Percentiles rank a stretch among this genome's conserved stretches.
Conservation (phyloP, 1,140 invertebrate genomes). For the Lepeophtheirus salmonis region DNA sequence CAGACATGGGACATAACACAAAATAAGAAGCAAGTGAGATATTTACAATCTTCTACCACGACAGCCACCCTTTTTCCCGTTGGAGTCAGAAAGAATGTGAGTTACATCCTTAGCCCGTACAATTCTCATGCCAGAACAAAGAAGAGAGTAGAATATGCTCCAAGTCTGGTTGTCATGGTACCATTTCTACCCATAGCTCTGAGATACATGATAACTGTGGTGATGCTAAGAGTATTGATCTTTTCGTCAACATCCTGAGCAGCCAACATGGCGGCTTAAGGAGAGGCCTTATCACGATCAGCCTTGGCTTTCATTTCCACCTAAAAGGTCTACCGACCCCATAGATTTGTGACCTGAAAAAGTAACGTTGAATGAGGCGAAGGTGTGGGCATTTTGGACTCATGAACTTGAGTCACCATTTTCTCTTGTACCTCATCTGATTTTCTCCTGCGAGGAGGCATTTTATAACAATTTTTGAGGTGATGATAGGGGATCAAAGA, state of each 20-base stretch:
- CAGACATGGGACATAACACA: neutral
- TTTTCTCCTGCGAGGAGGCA: slow-evolving; percentile 95
- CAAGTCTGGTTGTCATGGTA: slow-evolving; percentile 92
- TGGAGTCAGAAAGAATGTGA: slow-evolving; percentile 95
- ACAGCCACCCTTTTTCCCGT: slow-evolving; percentile 96
- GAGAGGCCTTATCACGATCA: slow-evolving; percentile 97
- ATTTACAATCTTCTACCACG: slow-evolving; percentile 91
- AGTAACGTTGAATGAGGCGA: slow-evolving; percentile 98
- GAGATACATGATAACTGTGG: slow-evolving; percentile 91
- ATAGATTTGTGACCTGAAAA: slow-evolving; percentile 99
- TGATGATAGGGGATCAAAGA: too few species aligned
- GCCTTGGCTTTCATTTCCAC: slow-evolving; percentile 99
- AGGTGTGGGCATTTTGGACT: slow-evolving; percentile 98
- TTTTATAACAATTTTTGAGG: too few species aligned
- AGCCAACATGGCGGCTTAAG: slow-evolving; percentile 99
- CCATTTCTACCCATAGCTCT: slow-evolving; percentile 95
- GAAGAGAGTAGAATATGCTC: slow-evolving; percentile 89
- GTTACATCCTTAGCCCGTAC: slow-evolving; percentile 98
- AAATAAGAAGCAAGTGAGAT: neutral
- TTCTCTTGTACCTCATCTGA: slow-evolving; percentile 80
- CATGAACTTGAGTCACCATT: slow-evolving; percentile 86
- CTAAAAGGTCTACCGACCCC: slow-evolving; percentile 41
- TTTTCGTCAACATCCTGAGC: slow-evolving; percentile 99
- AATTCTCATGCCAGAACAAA: slow-evolving; percentile 97
- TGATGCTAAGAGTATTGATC: slow-evolving; percentile 89